Evolutionary conservation across 2,888 invertebrate species (phyloP), one percentile per base, ranked within the genome.

Genomic region (Eupithecia insigniata): DNA sequence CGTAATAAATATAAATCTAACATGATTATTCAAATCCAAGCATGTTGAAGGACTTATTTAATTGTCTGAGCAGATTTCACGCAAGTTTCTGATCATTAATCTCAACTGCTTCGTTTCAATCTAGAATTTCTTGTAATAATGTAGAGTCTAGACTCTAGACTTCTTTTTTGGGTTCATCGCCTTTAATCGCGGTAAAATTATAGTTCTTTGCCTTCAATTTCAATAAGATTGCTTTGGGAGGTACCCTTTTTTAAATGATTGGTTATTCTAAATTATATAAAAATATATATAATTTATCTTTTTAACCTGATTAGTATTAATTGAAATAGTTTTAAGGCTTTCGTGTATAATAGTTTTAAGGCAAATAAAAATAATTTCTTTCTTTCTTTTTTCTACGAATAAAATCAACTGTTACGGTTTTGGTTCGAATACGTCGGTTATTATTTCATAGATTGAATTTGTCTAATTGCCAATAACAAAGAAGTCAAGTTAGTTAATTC

Each of bases 91-190:
- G 26, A 36, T 58, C 39, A 71, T 71, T 61, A 69, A 74, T 74
- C 69, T 67, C 60, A 30, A 58, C 46, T 34, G 60, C 34, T 46
- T 65, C 55, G 30, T 26, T 68, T 39, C 39, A 69, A 74, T 68
- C 74, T 74, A 74, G 73, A 65, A 68, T 70, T 67, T 43, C 30
- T 74, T 62, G 62, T 69, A 62, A 55, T 55, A 55, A 55, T 26
- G 5, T 55, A 22, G 22, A 58, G 28, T 60, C 55, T 55, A 62
- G 62, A 64, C 22, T 51, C 66, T 67, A 60, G 67, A 61, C 46
- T 30, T 65, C 22, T 67, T 69, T 61, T 55, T 70, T 65, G 39
- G 61, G 66, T 51, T 65, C 66, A 60, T 65, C 39, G 26, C 10
- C 30, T 66, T n/a, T 55, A 32, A 68, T 68, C 46, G 62, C n/a